Evolutionary conservation across 2,797 vertebrate genomes (phyloP).

Genomic region (Anguilla pacifica): DNA sequence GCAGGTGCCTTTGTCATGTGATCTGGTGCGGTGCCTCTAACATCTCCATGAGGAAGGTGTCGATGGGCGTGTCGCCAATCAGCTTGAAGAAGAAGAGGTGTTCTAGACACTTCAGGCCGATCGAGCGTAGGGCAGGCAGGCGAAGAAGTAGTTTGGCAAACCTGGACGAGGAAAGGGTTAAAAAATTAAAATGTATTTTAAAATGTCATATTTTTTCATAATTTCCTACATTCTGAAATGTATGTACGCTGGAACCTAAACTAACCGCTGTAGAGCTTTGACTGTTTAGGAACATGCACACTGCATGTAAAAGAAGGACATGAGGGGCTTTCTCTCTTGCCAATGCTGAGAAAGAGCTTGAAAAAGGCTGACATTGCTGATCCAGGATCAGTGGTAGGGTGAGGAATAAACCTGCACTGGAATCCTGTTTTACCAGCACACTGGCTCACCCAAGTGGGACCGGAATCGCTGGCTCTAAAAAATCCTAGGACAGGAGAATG

Average conservation of each 20-base stretch:
- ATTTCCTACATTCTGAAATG: neutral
- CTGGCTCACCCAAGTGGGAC: neutral
- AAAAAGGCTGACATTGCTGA: neutral
- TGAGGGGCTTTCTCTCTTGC: neutral
- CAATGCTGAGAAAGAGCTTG: neutral
- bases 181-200: neutral
- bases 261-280: neutral
- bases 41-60: slow-evolving; percentile 99
- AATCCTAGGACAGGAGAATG: neutral
- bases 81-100: slow-evolving; percentile 99
- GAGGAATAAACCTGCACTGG: neutral
- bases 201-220: neutral
- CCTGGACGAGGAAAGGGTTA: slow-evolving; percentile 59
- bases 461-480: neutral
- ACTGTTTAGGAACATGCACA: neutral
- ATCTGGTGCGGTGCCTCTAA: slow-evolving; percentile 91
- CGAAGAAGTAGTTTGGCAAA: slow-evolving; percentile 94
- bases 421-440: neutral
- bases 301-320: neutral
- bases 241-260: neutral
- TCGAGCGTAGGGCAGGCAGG: slow-evolving; percentile 91
- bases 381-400: neutral
- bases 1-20: slow-evolving; percentile 51
- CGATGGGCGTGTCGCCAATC: slow-evolving; percentile 95
- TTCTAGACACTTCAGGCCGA: slow-evolving; percentile 95